These are phyloP conservation scores for Malurus elegans DNA, from an alignment of 2,113 vertebrate species.

Conservation along the genomic window DNA sequence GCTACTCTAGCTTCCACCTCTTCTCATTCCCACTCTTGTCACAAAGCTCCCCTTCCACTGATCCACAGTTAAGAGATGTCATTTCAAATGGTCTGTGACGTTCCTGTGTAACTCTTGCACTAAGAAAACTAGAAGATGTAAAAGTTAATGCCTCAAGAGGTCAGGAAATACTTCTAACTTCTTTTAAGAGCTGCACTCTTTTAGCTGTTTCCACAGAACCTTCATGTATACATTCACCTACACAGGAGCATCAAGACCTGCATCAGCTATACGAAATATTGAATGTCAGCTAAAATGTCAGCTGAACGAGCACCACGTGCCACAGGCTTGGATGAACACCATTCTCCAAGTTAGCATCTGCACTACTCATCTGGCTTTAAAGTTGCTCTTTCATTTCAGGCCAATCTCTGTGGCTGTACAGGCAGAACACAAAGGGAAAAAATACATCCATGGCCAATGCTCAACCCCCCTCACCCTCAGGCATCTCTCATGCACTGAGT, in stretches of 20 bases:
- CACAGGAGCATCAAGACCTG: accelerated
- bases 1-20: not conserved
- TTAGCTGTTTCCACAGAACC: not conserved
- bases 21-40: not conserved
- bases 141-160: not conserved
- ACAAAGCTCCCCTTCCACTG: not conserved
- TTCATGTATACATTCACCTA: accelerated
- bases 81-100: not conserved
- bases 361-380: not conserved
- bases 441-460: not conserved
- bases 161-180: not conserved
- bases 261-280: not conserved
- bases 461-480: not conserved
- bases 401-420: not conserved
- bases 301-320: not conserved
- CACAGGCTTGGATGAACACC: not conserved
- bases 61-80: not conserved
- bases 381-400: not conserved
- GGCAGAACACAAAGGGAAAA: not conserved
- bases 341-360: not conserved
- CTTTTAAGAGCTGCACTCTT: not conserved
- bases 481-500: not conserved
- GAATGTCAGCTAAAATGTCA: not conserved
- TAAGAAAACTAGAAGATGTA: not conserved
- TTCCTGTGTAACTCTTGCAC: not conserved